A percentile compares a stretch with the other conserved stretches of the same genome.
Conservation (phyloP, 1,140 invertebrate species). For the Nomia melanderi region DNA sequence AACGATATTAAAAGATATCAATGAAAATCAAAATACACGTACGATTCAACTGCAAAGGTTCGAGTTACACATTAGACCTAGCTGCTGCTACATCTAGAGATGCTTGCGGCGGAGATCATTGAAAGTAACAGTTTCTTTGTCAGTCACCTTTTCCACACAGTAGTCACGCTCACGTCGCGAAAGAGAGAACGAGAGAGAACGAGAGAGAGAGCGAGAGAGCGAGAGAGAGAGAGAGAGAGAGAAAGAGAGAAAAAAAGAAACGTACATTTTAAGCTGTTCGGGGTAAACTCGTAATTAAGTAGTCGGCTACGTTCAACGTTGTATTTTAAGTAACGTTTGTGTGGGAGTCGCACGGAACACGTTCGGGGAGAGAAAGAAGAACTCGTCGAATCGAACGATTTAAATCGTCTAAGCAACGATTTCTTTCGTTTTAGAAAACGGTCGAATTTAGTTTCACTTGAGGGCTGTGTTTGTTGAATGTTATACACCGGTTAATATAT, state of each 20-base stretch:
- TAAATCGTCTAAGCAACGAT: too few species aligned
- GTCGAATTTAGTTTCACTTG: constrained; percentile 37
- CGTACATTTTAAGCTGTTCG: constrained; percentile 43
- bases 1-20: too few species aligned
- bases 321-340: constrained; percentile 43
- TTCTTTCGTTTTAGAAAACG: constrained; percentile 38
- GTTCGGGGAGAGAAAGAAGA: neutral
- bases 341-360: constrained; percentile 24
- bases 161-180: constrained; percentile 37
- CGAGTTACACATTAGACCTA: constrained; percentile 5
- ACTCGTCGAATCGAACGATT: constrained; percentile 30
- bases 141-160: neutral
- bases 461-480: constrained; percentile 49
- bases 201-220: too few species aligned
- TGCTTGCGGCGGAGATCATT: neutral
- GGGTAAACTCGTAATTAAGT: constrained; percentile 28
- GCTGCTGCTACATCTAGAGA: neutral
- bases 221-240: too few species aligned
- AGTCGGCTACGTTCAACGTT: constrained; percentile 39
- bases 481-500: constrained; percentile 33
- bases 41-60: constrained; percentile 14
- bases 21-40: constrained; percentile 15
- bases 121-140: neutral
- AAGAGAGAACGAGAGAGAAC: too few species aligned
- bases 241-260: too few species aligned